phyloP scores from a whole-genome alignment of 2,888 invertebrate genomes.

The Clistopyga incitator region DNA sequence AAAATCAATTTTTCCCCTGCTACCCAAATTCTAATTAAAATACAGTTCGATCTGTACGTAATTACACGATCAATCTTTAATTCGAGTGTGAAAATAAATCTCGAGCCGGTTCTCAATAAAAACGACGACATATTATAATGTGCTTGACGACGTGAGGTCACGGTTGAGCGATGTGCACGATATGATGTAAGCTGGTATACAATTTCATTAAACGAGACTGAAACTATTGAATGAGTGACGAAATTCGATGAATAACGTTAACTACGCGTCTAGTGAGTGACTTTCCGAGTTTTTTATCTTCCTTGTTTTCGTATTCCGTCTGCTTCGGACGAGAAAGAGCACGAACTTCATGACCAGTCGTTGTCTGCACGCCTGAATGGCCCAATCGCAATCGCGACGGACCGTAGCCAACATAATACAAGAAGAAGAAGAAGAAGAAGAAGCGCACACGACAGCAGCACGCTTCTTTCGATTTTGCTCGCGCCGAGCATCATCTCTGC shows the following conservation, averaged over 20 bases:
- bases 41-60: neutral
- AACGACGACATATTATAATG: conserved; percentile 8
- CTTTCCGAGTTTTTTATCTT: conserved; percentile 10
- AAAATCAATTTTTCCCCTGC: no score
- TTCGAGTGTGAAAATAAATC: neutral
- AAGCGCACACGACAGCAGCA: conserved; percentile 31
- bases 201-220: conserved; percentile 38
- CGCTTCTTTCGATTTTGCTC: neutral
- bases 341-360: neutral
- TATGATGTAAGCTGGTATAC: conserved; percentile 44
- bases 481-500: conserved; percentile 3
- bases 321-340: neutral
- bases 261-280: conserved; percentile 8
- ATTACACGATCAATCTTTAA: neutral
- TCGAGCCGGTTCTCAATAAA: neutral
- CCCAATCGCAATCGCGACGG: no score
- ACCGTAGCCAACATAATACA: no score
- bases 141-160: conserved; percentile 32
- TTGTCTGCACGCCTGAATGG: no score
- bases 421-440: no score
- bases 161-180: conserved; percentile 14
- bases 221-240: conserved; percentile 42
- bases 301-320: conserved; percentile 1
- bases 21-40: neutral
- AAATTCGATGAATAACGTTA: conserved; percentile 40